A percentile compares a stretch with the other conserved stretches of the same genome.
These are phyloP conservation scores for Holocentrus rufus DNA, from an alignment of 2,797 vertebrate genomes.

Conservation along the genomic window DNA sequence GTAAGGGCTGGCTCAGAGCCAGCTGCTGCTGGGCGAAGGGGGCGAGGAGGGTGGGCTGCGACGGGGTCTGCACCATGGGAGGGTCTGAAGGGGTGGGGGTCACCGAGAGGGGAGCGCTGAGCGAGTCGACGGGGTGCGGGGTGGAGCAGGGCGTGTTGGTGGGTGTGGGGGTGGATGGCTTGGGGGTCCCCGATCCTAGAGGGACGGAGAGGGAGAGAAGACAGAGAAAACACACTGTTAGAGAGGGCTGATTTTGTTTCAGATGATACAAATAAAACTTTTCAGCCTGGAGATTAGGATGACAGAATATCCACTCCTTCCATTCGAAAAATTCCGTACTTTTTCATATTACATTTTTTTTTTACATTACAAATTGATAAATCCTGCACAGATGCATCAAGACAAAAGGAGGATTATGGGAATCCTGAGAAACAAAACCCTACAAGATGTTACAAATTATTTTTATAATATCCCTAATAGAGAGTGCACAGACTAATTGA, in stretches of 20 bases:
- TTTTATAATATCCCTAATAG: too few species aligned
- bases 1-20: slow-evolving; percentile 91
- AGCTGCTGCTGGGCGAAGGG: slow-evolving; percentile 95
- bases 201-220: slow-evolving; percentile 68
- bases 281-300: too few species aligned
- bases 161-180: slow-evolving; percentile 96
- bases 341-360: too few species aligned
- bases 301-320: too few species aligned
- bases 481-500: too few species aligned
- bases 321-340: too few species aligned
- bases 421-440: too few species aligned
- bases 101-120: slow-evolving; percentile 86
- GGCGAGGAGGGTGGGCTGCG: slow-evolving; percentile 88
- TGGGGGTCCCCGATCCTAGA: slow-evolving; percentile 97
- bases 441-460: too few species aligned
- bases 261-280: too few species aligned
- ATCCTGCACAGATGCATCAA: not conserved
- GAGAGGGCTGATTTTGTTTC: not conserved
- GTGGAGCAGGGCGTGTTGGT: slow-evolving; percentile 95
- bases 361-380: too few species aligned
- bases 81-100: slow-evolving; percentile 89
- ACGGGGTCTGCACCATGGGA: slow-evolving; percentile 81
- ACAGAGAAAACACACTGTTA: not conserved
- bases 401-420: too few species aligned
- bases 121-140: slow-evolving; percentile 90